Percentiles rank a stretch among this genome's conserved stretches.
These are phyloP conservation scores for Lepus oiostolus DNA, from an alignment of 2,797 vertebrate genomes.

Conservation along the genomic window DNA sequence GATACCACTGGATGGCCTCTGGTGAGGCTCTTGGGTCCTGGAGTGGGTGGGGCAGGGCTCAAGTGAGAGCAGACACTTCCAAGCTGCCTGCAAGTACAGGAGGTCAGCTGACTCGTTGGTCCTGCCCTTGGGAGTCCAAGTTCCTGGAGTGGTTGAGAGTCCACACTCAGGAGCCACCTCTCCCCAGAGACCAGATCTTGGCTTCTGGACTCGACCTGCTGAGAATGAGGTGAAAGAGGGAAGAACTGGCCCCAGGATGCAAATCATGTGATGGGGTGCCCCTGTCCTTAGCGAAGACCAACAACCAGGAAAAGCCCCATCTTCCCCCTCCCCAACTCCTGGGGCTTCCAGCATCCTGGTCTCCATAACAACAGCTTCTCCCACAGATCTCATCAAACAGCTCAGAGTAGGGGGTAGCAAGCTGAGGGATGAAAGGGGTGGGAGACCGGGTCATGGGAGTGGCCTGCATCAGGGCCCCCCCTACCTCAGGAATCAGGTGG, in stretches of 20 bases:
- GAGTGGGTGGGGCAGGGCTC: background rate
- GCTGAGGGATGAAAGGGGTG: background rate
- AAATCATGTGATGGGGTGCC: background rate
- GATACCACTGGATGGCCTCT: background rate
- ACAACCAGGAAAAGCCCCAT: background rate
- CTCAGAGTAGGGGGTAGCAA: background rate
- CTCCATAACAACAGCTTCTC: background rate
- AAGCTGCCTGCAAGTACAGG: background rate
- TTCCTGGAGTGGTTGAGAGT: background rate
- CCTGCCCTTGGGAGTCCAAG: background rate
- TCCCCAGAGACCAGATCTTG: slow-evolving; percentile 16
- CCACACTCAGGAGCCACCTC: background rate
- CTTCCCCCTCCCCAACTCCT: background rate
- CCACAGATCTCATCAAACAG: background rate
- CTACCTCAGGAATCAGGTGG: slow-evolving; percentile 24
- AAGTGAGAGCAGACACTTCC: background rate
- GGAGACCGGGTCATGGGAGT: background rate
- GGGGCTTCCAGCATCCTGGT: background rate
- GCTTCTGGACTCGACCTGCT: slow-evolving; percentile 54
- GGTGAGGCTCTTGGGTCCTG: background rate
- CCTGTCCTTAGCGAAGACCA: background rate
- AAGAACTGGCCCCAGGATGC: background rate
- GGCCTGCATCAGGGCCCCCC: too few relatives aligned
- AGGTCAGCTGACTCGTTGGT: background rate
- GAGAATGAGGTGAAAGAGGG: background rate